These are phyloP conservation scores for Drosophila varians DNA, from an alignment of 1,140 invertebrate species.

Conservation along the genomic window DNA sequence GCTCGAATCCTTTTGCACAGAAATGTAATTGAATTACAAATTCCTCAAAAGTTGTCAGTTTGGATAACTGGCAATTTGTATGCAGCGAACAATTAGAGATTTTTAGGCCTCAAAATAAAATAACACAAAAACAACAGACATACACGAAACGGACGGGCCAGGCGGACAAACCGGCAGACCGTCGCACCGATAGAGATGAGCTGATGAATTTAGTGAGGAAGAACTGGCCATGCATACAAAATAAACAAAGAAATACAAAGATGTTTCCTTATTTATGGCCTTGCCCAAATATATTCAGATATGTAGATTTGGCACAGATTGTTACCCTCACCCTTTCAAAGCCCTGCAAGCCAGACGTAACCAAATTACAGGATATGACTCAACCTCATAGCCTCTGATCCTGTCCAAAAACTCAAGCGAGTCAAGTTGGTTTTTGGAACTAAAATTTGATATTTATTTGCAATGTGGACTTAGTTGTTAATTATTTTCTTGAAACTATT, in stretches of 20 bases:
- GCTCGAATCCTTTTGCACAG: not conserved
- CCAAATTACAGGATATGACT: conserved; percentile 54
- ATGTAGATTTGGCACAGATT: conserved; percentile 48
- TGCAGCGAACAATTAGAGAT: conserved; percentile 57
- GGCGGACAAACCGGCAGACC: not conserved
- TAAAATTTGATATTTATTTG: conserved; percentile 66
- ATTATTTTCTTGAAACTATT: conserved; percentile 56
- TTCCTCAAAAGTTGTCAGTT: conserved; percentile 47
- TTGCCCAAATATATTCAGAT: conserved; percentile 53
- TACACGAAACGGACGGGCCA: not conserved
- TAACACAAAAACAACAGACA: conserved; percentile 25
- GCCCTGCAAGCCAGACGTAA: conserved; percentile 14
- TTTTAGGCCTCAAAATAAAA: conserved; percentile 24
- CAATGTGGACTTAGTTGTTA: conserved; percentile 39
- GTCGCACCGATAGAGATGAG: conserved; percentile 16
- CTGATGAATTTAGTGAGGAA: conserved; percentile 46
- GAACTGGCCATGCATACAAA: conserved; percentile 54
- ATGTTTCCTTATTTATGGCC: conserved; percentile 64
- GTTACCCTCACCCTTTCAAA: conserved; percentile 4
- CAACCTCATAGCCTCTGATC: conserved; percentile 18
- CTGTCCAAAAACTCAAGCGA: not conserved
- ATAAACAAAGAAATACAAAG: conserved; percentile 60
- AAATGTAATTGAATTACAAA: conserved; percentile 43
- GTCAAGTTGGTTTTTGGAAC: not conserved
- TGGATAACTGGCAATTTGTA: conserved; percentile 59